Percentiles rank a stretch among this genome's conserved stretches.
These are phyloP conservation scores for Ylistrum balloti DNA, from an alignment of 1,140 invertebrate genomes.

Conservation along the genomic window DNA sequence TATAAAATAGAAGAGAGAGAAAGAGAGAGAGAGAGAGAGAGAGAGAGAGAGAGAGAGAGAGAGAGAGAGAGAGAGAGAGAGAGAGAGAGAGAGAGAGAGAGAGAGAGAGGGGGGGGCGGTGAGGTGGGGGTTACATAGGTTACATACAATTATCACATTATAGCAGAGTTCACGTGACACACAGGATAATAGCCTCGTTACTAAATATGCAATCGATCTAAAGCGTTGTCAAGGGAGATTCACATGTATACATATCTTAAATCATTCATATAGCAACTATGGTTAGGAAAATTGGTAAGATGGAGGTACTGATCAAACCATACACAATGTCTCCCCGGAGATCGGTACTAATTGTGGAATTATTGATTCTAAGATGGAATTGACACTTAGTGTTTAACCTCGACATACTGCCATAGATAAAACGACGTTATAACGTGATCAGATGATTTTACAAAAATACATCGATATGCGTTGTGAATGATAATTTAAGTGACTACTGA, in stretches of 20 bases:
- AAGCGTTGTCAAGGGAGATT: not conserved
- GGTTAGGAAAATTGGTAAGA: not conserved
- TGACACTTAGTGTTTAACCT: not conserved
- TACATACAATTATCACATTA: no score
- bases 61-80: no score
- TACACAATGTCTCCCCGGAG: not conserved
- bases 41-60: no score
- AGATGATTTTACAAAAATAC: no score
- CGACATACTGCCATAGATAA: not conserved
- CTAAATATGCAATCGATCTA: not conserved
- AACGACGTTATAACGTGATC: no score
- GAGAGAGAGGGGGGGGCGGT: no score
- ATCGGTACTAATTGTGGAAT: not conserved
- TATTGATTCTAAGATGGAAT: not conserved
- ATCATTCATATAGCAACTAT: not conserved
- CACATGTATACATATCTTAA: not conserved
- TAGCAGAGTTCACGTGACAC: not conserved
- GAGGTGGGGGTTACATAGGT: no score
- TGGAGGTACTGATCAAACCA: not conserved
- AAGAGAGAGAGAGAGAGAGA: no score
- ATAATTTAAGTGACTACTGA: no score
- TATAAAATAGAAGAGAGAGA: no score
- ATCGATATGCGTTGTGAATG: no score
- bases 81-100: no score
- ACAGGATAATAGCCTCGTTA: not conserved